Percentiles rank a stretch among this genome's conserved stretches.
These are phyloP conservation scores for Zaprionus bogoriensis DNA, from an alignment of 2,888 invertebrate genomes.

Conservation along the genomic window DNA sequence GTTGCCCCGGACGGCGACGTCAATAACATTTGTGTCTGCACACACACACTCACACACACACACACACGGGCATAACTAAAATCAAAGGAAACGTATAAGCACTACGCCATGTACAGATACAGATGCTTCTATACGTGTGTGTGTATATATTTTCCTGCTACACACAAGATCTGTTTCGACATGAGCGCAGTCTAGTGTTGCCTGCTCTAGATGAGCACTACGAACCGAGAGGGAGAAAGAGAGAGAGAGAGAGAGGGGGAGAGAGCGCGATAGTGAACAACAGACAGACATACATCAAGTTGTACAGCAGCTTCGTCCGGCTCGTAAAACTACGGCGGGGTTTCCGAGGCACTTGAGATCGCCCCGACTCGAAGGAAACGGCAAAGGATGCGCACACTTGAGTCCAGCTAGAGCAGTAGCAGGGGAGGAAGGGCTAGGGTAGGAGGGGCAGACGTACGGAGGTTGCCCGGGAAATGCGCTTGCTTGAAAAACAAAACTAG, in stretches of 20 bases:
- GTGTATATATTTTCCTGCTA: constrained; percentile 8
- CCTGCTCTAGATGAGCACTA: constrained; percentile 58
- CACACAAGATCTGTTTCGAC: constrained; percentile 35
- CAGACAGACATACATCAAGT: no score
- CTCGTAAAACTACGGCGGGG: constrained; percentile 27
- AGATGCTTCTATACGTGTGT: neutral
- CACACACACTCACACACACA: constrained; percentile 31
- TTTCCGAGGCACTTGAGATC: neutral
- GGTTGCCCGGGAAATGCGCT: constrained; percentile 32
- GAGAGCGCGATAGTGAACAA: neutral
- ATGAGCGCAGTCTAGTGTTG: constrained; percentile 30
- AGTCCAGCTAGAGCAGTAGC: constrained; percentile 5
- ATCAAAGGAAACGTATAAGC: constrained; percentile 48
- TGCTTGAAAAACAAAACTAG: constrained; percentile 39
- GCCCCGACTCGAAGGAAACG: neutral
- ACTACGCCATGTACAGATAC: constrained; percentile 3
- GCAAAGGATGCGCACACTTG: constrained; percentile 29
- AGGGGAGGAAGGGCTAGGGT: neutral
- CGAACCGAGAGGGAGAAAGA: constrained; percentile 2
- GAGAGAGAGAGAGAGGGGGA: neutral
- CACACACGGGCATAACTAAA: constrained; percentile 14
- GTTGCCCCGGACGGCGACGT: constrained; percentile 61
- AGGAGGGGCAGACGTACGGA: neutral
- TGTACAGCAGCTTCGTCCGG: constrained; percentile 29
- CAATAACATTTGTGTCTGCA: constrained; percentile 71